Evolutionary conservation across 2,113 vertebrate genomes (phyloP), one percentile per base, ranked within the genome.

Genomic region (Anhinga anhinga): DNA sequence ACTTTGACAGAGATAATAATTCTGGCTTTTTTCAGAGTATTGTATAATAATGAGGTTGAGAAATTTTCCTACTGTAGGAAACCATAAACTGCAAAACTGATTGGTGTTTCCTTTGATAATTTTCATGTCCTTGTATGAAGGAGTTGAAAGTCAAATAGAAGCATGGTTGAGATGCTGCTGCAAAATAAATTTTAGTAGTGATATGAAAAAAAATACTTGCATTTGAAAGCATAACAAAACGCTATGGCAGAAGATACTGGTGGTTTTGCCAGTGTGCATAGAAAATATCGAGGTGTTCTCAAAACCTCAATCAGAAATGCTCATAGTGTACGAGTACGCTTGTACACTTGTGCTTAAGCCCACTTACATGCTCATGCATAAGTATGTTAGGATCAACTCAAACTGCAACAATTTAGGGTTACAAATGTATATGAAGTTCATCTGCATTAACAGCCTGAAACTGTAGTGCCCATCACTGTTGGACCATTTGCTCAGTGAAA

Each of bases 131-230:
- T 67, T 9, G 9, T 36, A 18, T 59, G 40, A 42, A 49, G 61
- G 65, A 82, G 20, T 65, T 79, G 30, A 15, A 82, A 93, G 27
- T 13, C 42, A 27, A 27, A 45, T 2, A 42, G 47, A 45, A 69
- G 13, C 4, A 0, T 22, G 70, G 36, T 58, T 45, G 49, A 40
- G 95, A 86, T 97, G 91, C 93, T 97, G 94, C 95, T 96, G 95
- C 94, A 93, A 95, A 96, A 47, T 77, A 59, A 11, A 47, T 86
- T 94, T 93, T 94, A 86, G 21, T 93, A 94, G 95, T 78, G 63
- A 83, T 84, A 49, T 9, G 7, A 5, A 30, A 44, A 44, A 10
- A 30, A 6, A 27, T 17, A 1, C 38, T 67, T 40, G 42, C 44
- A 62, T 80, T 93, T 85, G 69, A 62, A 91, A 69, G 30, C 1